Conservation (phyloP, 2,797 vertebrate species). For the Microctenopoma lineatum region DNA sequence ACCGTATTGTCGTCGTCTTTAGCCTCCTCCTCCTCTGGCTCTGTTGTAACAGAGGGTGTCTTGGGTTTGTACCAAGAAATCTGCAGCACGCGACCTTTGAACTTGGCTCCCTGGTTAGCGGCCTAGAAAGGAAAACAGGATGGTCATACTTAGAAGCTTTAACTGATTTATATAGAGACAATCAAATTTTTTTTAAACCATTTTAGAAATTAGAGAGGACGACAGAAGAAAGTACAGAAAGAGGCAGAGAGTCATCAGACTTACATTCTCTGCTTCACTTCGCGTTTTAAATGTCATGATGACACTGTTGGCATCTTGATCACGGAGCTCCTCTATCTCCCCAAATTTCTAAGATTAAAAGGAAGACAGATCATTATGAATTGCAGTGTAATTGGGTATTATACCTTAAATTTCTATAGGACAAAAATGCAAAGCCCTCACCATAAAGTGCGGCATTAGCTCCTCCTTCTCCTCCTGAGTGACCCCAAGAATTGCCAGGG, state of each 20-base stretch:
- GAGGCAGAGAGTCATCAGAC: constrained; percentile 40
- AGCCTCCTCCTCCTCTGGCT: constrained; percentile 93
- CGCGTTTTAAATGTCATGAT: constrained; percentile 91
- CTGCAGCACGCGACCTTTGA: constrained; percentile 95
- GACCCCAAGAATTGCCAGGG: constrained; percentile 89
- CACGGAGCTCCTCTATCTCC: constrained; percentile 90
- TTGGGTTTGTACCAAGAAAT: constrained; percentile 99
- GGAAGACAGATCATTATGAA: neutral
- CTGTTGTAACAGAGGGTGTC: constrained; percentile 90
- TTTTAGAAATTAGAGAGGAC: neutral
- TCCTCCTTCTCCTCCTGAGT: constrained; percentile 95
- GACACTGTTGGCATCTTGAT: constrained; percentile 89
- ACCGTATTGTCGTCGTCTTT: constrained; percentile 92
- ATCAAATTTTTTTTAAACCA: neutral
- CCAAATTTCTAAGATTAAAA: constrained; percentile 87
- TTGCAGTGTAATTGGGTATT: neutral
- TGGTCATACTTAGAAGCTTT: neutral
- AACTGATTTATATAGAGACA: neutral
- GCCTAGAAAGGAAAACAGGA: constrained; percentile 76
- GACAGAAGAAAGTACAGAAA: neutral
- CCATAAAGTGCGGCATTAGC: constrained; percentile 94
- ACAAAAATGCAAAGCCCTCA: constrained; percentile 71
- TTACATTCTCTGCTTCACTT: constrained; percentile 92
- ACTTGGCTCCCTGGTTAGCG: constrained; percentile 96
- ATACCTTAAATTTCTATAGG: neutral